These are phyloP conservation scores for Eristalinus sepulchralis DNA, from an alignment of 2,888 invertebrate genomes.

Conservation along the genomic window DNA sequence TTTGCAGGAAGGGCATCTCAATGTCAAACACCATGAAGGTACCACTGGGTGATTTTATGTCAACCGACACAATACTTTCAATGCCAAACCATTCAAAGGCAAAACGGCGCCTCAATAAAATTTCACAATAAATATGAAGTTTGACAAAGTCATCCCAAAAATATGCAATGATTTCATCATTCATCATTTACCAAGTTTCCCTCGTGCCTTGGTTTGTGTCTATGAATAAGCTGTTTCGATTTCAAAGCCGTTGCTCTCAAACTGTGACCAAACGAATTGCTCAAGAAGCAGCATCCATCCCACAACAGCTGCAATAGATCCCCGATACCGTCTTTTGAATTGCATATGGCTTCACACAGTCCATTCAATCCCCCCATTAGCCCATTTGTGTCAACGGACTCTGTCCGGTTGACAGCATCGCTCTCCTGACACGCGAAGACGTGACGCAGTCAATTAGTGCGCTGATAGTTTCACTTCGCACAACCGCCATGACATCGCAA, in stretches of 20 bases:
- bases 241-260: not conserved
- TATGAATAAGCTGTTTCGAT: not conserved
- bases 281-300: slow-evolving; percentile 26
- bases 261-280: not conserved
- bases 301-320: slow-evolving; percentile 11
- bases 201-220: not conserved
- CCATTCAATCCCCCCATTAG: slow-evolving; percentile 44
- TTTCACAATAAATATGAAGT: too few relatives aligned
- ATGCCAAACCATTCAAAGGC: too few relatives aligned
- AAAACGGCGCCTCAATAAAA: too few relatives aligned
- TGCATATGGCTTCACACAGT: not conserved
- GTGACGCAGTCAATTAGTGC: slow-evolving; percentile 50
- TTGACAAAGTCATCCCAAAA: not conserved
- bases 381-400: slow-evolving; percentile 30
- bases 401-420: not conserved
- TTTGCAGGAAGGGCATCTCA: too few relatives aligned
- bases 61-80: too few relatives aligned
- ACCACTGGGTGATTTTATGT: too few relatives aligned
- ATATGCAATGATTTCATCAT: not conserved
- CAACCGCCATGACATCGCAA: not conserved
- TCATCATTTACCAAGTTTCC: not conserved
- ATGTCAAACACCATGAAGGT: too few relatives aligned
- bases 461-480: slow-evolving; percentile 28
- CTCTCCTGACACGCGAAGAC: slow-evolving; percentile 29
- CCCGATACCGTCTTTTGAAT: not conserved